phyloP scores from a whole-genome alignment of 92 coral and sea anemone species.

The Blastomussa wellsi region DNA sequence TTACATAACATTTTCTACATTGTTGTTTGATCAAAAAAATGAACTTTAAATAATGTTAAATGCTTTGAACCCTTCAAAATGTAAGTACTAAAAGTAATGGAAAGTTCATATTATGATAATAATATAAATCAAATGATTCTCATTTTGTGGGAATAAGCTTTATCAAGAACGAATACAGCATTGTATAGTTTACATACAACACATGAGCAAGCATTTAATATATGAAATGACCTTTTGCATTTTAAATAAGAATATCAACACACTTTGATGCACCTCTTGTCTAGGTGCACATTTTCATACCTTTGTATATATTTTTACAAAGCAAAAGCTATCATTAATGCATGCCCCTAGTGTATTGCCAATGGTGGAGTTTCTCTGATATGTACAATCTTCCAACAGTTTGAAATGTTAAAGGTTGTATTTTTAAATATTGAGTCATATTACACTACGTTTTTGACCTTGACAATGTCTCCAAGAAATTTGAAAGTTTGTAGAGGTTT shows the following conservation, averaged over 20 bases:
- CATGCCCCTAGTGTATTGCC: neutral
- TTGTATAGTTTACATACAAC: neutral
- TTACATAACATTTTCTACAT: no score
- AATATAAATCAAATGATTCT: neutral
- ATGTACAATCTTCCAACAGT: neutral
- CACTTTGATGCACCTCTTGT: neutral
- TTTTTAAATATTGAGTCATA: neutral
- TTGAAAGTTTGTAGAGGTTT: neutral
- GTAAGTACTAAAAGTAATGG: no score
- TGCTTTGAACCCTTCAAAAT: no score
- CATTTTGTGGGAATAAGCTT: neutral
- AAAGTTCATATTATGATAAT: no score
- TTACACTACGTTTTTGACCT: neutral
- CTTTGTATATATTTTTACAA: neutral
- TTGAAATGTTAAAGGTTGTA: neutral
- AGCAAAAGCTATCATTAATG: no score
- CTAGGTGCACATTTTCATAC: neutral
- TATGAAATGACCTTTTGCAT: neutral
- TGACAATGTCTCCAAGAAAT: neutral
- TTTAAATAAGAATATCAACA: neutral
- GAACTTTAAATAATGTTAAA: no score
- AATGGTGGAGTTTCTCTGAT: neutral
- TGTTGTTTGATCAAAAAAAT: no score
- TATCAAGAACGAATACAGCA: neutral
- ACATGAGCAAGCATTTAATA: neutral